Base-by-base conservation (phyloP, 2,113 vertebrate species). In the Microtus ochrogaster region DNA sequence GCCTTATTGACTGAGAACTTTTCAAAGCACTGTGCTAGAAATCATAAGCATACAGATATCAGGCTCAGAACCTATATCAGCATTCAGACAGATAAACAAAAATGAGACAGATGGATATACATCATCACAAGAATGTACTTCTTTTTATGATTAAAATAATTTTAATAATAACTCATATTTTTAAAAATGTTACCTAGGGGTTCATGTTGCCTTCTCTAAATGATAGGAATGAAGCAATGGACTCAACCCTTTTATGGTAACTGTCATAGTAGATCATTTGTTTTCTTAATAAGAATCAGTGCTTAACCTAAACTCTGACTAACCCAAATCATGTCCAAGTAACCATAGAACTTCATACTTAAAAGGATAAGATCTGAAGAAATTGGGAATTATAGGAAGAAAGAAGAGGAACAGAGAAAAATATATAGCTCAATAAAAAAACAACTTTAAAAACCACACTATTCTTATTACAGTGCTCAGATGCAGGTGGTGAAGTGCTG, bases 91-190 rank as follows among this genome's bases (percentile, higher is more conserved):
- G 36, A 52, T 5, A 87, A 21, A 28, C 73, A 30, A 70, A 94
- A 92, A 82, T 70, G n/a, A 92, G 84, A 68, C 3, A 85, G 22
- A 39, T 66, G 5, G 55, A 90, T 94, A 73, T 13, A 73, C 49
- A 89, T 0, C 41, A 82, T 78, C 36, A 49, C 33, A 84, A 44
- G 13, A 92, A 24, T 2, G 10, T 65, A 6, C 3, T 55, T 92
- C 30, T 87, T 6, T 28, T 72, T 88, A 87, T 63, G 89, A 90
- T 66, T 13, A 72, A 52, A 88, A 65, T 70, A 76, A 84, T 61
- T 82, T 95, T 79, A 90, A 61, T 58, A 91, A 87, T 24, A 47
- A 44, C 90, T 41, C 4, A 17, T 14, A 73, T 81, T 94, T 79
- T 9, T 14, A 13, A 39, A 44, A 70, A 91, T 33, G 2, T 68